phyloP scores from a whole-genome alignment of 2,888 invertebrate genomes.

The Nasonia oneida region DNA sequence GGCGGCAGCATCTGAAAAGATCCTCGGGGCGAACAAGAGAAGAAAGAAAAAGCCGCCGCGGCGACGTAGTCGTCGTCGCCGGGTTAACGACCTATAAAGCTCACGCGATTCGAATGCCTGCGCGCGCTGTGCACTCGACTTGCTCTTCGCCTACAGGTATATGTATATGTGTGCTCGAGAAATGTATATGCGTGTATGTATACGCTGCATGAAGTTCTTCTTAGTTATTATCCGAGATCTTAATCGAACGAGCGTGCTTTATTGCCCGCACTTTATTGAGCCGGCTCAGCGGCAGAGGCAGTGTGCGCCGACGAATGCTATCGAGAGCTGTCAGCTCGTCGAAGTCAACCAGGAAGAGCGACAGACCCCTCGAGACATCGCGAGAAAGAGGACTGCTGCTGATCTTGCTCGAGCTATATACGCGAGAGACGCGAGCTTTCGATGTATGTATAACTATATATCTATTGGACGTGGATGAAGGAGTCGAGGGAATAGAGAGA shows the following conservation, averaged over 20 bases:
- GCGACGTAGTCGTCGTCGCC: not conserved
- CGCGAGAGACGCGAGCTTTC: not conserved
- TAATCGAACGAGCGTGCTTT: conserved; percentile 50
- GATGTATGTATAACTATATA: not conserved
- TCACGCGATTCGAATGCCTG: conserved; percentile 53
- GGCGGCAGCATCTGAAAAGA: conserved; percentile 19
- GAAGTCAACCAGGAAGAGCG: conserved; percentile 27
- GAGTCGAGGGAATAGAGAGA: conserved; percentile 9
- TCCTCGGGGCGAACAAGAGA: conserved; percentile 33
- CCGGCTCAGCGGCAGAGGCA: not conserved
- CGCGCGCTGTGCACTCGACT: not conserved
- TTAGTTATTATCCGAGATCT: conserved; percentile 56
- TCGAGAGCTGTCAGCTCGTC: conserved; percentile 40
- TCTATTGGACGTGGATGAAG: not conserved
- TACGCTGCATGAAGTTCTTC: conserved; percentile 17
- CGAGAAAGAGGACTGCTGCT: not conserved
- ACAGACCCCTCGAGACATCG: conserved; percentile 21
- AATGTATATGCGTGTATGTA: not conserved
- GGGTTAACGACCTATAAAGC: conserved; percentile 61
- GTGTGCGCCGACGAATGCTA: conserved; percentile 36
- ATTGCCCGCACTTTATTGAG: conserved; percentile 53
- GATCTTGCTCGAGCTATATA: not conserved
- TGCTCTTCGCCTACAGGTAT: not conserved
- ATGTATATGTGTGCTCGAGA: not conserved
- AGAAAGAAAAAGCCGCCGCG: conserved; percentile 26